Conservation (phyloP, 92 coral and sea anemone species). For the Siderastrea siderea region DNA sequence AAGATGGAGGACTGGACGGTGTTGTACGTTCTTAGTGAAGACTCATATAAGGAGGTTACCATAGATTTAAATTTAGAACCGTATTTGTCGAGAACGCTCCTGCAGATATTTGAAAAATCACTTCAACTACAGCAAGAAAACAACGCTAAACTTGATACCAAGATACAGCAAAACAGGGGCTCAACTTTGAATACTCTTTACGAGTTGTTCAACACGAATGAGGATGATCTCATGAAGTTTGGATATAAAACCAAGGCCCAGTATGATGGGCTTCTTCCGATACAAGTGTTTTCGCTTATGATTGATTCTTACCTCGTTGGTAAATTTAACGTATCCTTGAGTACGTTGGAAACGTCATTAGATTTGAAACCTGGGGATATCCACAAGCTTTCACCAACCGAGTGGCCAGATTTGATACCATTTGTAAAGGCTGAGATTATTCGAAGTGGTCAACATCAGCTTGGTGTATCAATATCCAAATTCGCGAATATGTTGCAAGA, state of each 20-base stretch:
- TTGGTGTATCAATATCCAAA: conserved; percentile 35
- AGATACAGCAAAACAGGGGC: not conserved
- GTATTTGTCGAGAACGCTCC: conserved; percentile 34
- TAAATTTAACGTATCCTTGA: conserved; percentile 33
- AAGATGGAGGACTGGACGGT: conserved; percentile 71
- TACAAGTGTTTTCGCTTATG: conserved; percentile 16
- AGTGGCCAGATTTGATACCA: conserved; percentile 79
- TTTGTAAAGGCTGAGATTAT: conserved; percentile 64
- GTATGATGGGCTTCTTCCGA: not conserved
- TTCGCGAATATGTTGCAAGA: conserved; percentile 54
- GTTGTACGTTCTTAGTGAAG: conserved; percentile 39
- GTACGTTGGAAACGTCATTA: conserved; percentile 1
- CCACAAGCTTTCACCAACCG: conserved; percentile 71
- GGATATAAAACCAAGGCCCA: conserved; percentile 20
- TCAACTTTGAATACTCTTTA: conserved; percentile 42
- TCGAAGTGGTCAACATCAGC: conserved; percentile 63
- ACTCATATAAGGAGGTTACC: conserved; percentile 6
- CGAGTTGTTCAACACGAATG: conserved; percentile 49
- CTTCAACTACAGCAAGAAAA: conserved; percentile 17
- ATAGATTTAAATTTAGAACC: conserved; percentile 29
- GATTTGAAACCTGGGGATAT: conserved; percentile 23
- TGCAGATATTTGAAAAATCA: conserved; percentile 42
- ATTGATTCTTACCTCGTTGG: conserved; percentile 21
- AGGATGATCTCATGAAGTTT: conserved; percentile 45
- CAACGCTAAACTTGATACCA: not conserved